Base-by-base conservation (phyloP, 64 coral and sea anemone genomes). In the Stylophora pistillata region DNA sequence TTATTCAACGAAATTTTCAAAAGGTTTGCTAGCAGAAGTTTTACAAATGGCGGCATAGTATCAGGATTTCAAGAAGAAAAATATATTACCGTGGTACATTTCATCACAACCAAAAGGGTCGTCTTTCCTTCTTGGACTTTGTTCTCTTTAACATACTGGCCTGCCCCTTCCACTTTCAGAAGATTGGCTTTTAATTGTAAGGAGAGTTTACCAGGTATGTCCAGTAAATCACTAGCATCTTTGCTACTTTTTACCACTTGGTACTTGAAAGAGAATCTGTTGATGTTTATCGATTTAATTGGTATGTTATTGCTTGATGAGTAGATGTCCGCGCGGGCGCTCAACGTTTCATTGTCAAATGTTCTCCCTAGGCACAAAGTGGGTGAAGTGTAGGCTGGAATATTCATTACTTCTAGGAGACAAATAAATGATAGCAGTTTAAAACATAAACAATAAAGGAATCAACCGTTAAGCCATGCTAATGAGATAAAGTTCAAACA, bases 181-280 rank as follows among this genome's bases (percentile, higher is more conserved):
- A 89, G 25, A 55, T 41, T 25, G 18, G 87, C 87, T 32, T 89
- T 89, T 21, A 89, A 9, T 78, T 89, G 79, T 26, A 89, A 33
- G 30, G 87, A 89, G 32, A 89, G 76, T 37, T 80, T 76, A 30
- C 87, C 87, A 89, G 76, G 79, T 29, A 89, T 80, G 73, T 80
- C 76, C 3, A 89, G 63, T 10, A 89, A 64, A 37, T 89, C 61
- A 32, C 69, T 79, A 62, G 54, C 62, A 53, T 89, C 87, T 79
- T 72, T 29, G 59, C 60, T 79, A 18, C 56, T 89, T 30, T 52
- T 34, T 26, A 89, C 56, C 11, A 89, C 75, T 71, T 69, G 69
- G 69, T 89, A 89, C 32, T 89, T 41, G 41, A 89, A 89, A 27
- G 75, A 71, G 58, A 88, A 88, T 13, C 78, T 9, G 37, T 78